Conservation (phyloP, 2,113 vertebrate genomes). For the Baryphthengus martii region DNA sequence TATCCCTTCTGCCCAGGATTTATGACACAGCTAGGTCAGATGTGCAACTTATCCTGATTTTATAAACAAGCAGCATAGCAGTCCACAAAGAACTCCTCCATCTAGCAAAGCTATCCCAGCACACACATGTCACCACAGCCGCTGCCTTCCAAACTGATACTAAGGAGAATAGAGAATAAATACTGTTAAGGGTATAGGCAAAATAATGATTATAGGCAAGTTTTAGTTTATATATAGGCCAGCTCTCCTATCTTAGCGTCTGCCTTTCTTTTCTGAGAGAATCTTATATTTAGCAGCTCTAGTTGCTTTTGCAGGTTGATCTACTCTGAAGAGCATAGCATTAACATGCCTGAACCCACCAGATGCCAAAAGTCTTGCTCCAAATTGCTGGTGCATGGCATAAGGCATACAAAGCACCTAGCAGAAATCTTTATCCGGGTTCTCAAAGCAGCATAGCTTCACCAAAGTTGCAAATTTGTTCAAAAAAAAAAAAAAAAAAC, state of each 20-base stretch:
- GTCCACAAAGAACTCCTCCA: background rate
- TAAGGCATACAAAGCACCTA: background rate
- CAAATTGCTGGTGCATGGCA: background rate
- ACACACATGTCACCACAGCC: background rate
- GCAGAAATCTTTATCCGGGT: background rate
- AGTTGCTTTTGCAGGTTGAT: background rate
- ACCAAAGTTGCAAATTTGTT: background rate
- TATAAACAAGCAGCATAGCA: fast-evolving
- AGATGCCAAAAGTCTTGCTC: background rate
- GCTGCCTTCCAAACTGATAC: background rate
- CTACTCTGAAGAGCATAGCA: fast-evolving
- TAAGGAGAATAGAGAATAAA: background rate
- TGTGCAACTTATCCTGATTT: background rate
- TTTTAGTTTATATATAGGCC: background rate
- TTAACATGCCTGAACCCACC: background rate
- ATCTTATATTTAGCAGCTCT: background rate
- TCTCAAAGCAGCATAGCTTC: background rate
- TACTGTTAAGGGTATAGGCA: background rate
- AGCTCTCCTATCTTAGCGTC: background rate
- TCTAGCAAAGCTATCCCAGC: background rate
- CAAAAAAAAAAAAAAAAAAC: too few species aligned
- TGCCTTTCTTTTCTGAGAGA: background rate
- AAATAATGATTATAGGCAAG: background rate
- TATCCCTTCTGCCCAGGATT: background rate
- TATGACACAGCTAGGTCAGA: background rate